Evolutionary conservation across 2,113 vertebrate genomes (phyloP).

Genomic region (Microtus oregoni): DNA sequence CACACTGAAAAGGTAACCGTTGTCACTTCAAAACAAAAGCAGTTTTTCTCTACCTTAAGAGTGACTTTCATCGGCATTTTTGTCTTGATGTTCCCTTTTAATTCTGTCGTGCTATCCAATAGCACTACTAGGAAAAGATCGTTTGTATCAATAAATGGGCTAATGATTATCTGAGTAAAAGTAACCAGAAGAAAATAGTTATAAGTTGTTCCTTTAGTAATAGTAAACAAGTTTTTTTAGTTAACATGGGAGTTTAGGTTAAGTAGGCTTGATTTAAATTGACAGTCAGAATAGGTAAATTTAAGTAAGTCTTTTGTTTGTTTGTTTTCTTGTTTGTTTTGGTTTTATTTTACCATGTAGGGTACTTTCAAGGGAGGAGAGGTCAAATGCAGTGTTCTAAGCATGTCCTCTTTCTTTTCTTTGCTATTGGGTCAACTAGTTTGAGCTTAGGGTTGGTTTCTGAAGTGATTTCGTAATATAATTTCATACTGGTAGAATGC

Average conservation of each 20-base stretch:
- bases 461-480: conserved; percentile 13
- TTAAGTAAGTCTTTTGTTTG: neutral
- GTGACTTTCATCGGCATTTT: neutral
- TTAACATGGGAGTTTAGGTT: neutral
- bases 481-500: neutral
- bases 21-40: conserved; percentile 17
- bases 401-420: neutral
- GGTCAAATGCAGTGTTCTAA: neutral
- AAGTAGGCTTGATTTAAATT: conserved; percentile 51
- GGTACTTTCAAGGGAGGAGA: neutral
- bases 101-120: neutral
- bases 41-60: neutral
- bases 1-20: neutral
- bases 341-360: neutral
- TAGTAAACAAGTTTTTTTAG: conserved; percentile 37
- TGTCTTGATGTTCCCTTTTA: neutral
- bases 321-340: neutral
- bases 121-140: neutral
- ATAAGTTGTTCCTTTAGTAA: neutral
- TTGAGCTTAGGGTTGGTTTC: conserved; percentile 25
- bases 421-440: neutral
- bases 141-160: neutral
- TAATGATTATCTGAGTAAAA: neutral
- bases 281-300: neutral
- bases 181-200: conserved; percentile 27